Evolutionary conservation across 2,797 vertebrate genomes (phyloP).

Genomic region (Lutjanus campechanus): DNA sequence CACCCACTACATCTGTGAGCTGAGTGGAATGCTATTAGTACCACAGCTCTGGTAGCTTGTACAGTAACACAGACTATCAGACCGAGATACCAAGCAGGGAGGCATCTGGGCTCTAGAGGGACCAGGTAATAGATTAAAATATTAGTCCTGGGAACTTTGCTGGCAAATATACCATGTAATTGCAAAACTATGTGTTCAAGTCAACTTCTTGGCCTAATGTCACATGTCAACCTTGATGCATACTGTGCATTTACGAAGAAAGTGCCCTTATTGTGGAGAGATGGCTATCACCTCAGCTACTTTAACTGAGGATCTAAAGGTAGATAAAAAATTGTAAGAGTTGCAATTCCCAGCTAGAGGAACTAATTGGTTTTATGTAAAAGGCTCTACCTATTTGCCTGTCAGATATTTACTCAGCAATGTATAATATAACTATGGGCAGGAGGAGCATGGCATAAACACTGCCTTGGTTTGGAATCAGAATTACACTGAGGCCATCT

Average conservation of each 20-base stretch:
- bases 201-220: slow-evolving; percentile 34
- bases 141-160: slow-evolving; percentile 56
- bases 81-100: slow-evolving; percentile 8
- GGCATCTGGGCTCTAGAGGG: background rate
- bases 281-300: slow-evolving; percentile 12
- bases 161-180: slow-evolving; percentile 40
- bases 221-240: slow-evolving; percentile 31
- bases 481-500: background rate
- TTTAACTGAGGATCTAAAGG: slow-evolving; percentile 17
- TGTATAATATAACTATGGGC: background rate
- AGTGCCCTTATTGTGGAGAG: slow-evolving; percentile 11
- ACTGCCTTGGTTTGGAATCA: background rate
- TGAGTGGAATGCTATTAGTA: slow-evolving; percentile 52
- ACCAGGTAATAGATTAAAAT: slow-evolving; percentile 53
- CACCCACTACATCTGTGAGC: slow-evolving; percentile 53
- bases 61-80: slow-evolving; percentile 18
- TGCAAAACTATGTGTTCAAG: slow-evolving; percentile 54
- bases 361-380: background rate
- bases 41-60: slow-evolving; percentile 23
- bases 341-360: slow-evolving; percentile 4
- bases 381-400: background rate
- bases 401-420: background rate
- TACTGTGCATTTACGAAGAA: slow-evolving; percentile 26
- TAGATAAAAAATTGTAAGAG: slow-evolving; percentile 12
- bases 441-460: background rate